Conservation (phyloP, 2,113 vertebrate species). For the Polypterus bichir region DNA sequence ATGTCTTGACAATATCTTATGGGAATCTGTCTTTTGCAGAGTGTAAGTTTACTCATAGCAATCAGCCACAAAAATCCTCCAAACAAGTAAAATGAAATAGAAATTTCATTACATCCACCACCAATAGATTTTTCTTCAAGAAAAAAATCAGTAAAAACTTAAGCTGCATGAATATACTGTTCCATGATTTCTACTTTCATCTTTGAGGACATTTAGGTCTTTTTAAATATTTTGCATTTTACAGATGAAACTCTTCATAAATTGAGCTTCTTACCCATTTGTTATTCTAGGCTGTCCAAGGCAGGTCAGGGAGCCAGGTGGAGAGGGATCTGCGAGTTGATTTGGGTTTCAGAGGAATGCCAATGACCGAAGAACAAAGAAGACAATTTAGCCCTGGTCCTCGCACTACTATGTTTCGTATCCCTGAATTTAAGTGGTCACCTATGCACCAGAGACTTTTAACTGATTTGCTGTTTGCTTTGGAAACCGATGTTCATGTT, state of each 20-base stretch:
- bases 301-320: conserved; percentile 67
- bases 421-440: conserved; percentile 98
- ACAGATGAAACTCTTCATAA: not conserved
- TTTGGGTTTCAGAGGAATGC: conserved; percentile 93
- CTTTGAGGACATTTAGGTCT: too few species aligned
- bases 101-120: too few species aligned
- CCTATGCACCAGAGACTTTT: conserved; percentile 94
- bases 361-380: conserved; percentile 94
- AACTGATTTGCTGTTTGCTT: conserved; percentile 87
- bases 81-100: too few species aligned
- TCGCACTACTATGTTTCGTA: conserved; percentile 97
- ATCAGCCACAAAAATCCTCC: too few species aligned
- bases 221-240: too few species aligned
- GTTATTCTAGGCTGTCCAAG: conserved; percentile 70
- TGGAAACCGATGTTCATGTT: conserved; percentile 94
- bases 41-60: too few species aligned
- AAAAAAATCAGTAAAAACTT: too few species aligned
- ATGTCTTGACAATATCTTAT: too few species aligned
- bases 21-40: too few species aligned
- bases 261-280: conserved; percentile 16
- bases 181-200: too few species aligned
- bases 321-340: conserved; percentile 91
- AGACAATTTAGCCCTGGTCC: conserved; percentile 95
- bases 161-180: too few species aligned
- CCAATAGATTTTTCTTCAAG: too few species aligned